phyloP scores from a whole-genome alignment of 2,113 vertebrate species.

The Alaudala cheleensis region DNA sequence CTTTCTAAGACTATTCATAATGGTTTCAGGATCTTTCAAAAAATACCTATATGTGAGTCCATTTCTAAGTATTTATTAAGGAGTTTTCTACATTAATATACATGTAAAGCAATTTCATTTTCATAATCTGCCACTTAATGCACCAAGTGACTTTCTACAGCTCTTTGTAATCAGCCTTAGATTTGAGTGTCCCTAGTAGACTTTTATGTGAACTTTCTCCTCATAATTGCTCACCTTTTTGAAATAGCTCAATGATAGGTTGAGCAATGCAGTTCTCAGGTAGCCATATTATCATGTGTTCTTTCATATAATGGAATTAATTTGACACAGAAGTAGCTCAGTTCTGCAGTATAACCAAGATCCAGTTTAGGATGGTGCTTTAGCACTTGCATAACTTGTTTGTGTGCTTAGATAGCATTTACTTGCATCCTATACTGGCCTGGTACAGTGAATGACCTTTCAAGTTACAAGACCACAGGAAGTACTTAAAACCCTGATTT shows the following conservation, averaged over 20 bases:
- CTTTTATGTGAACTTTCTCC: not conserved
- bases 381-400: not conserved
- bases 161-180: not conserved
- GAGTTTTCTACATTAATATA: not conserved
- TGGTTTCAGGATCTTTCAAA: not conserved
- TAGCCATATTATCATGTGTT: not conserved
- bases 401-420: not conserved
- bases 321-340: not conserved
- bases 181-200: not conserved
- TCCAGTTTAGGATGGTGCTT: not conserved
- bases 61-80: not conserved
- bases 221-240: not conserved
- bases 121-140: not conserved
- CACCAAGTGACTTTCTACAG: not conserved
- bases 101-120: not conserved
- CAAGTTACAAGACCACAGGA: not conserved
- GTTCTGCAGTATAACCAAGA: not conserved
- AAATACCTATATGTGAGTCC: not conserved
- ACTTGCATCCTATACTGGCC: not conserved
- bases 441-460: not conserved
- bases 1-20: not conserved
- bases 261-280: not conserved
- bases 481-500: not conserved
- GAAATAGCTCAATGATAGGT: not conserved
- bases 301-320: not conserved